phyloP scores from a whole-genome alignment of 2,797 vertebrate species.

The Xiphorhynchus erythropygius region DNA sequence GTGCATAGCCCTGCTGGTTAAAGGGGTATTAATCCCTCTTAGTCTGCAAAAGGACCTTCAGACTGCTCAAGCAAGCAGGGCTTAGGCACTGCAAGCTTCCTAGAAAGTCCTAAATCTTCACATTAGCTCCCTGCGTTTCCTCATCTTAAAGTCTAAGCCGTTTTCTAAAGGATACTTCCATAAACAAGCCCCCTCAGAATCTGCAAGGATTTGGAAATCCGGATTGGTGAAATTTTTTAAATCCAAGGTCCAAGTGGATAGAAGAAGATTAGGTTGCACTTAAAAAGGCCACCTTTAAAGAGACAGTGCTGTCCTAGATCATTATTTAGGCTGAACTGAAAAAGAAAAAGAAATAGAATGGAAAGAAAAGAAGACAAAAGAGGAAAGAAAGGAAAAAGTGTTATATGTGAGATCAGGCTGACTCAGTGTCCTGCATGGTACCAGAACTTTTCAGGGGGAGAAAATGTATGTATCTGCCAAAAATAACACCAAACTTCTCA shows the following conservation, averaged over 20 bases:
- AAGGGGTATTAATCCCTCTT: conserved; percentile 99
- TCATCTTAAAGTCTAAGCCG: conserved; percentile 94
- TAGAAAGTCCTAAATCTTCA: conserved; percentile 98
- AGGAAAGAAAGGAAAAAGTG: not conserved
- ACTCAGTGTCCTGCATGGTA: not conserved
- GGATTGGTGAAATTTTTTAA: conserved; percentile 87
- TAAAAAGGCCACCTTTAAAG: conserved; percentile 79
- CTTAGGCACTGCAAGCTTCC: conserved; percentile 92
- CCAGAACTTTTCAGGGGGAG: not conserved
- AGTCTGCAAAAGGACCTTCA: conserved; percentile 92
- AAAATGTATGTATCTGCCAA: not conserved
- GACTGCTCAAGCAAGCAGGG: conserved; percentile 93
- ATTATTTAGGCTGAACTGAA: conserved; percentile 76
- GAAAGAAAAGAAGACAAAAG: conserved; percentile 37
- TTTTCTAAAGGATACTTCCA: conserved; percentile 94
- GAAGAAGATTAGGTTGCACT: conserved; percentile 84
- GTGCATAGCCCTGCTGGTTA: conserved; percentile 85
- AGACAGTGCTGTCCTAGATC: conserved; percentile 79
- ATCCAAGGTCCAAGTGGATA: conserved; percentile 85
- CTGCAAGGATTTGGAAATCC: conserved; percentile 86
- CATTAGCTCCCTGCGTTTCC: conserved; percentile 95
- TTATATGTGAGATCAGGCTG: not conserved
- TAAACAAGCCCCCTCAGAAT: conserved; percentile 90
- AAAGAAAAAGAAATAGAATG: not conserved
- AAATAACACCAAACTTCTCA: not conserved